Conservation (phyloP, 2,888 invertebrate genomes). For the Nephrotoma flavescens region DNA sequence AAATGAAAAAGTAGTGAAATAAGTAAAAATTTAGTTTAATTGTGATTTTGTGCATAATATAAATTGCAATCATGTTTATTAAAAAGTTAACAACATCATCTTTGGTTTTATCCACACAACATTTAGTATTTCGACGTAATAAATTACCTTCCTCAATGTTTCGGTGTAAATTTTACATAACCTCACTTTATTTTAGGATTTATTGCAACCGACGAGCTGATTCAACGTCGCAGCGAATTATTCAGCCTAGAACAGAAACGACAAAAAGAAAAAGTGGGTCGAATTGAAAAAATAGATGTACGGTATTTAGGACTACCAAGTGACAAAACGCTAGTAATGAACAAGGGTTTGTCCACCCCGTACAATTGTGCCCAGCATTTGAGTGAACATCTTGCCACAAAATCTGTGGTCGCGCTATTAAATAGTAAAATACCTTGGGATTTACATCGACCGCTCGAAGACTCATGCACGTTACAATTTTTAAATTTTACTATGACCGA, state of each 20-base stretch:
- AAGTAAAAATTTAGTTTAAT: background rate
- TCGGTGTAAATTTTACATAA: background rate
- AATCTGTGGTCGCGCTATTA: constrained; percentile 65
- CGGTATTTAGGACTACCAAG: constrained; percentile 61
- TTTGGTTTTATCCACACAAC: background rate
- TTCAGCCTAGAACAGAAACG: constrained; percentile 64
- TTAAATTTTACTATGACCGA: constrained; percentile 34
- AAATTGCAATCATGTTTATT: background rate
- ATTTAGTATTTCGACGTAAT: background rate
- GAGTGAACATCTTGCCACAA: constrained; percentile 50
- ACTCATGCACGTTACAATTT: constrained; percentile 44
- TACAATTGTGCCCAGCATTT: constrained; percentile 82
- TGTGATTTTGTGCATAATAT: background rate
- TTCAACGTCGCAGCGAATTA: constrained; percentile 46
- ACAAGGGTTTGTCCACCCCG: constrained; percentile 82
- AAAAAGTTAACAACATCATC: background rate
- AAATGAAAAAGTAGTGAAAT: background rate
- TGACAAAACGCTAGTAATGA: constrained; percentile 69
- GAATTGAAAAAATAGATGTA: constrained; percentile 85
- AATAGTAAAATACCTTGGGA: constrained; percentile 75
- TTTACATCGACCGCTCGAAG: constrained; percentile 72
- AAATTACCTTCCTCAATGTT: background rate
- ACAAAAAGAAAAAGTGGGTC: constrained; percentile 57
- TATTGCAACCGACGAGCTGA: constrained; percentile 37
- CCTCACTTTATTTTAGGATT: constrained; percentile 25